Evolutionary conservation across 1,140 invertebrate species (phyloP).

Genomic region (Paraescarpia echinospica): DNA sequence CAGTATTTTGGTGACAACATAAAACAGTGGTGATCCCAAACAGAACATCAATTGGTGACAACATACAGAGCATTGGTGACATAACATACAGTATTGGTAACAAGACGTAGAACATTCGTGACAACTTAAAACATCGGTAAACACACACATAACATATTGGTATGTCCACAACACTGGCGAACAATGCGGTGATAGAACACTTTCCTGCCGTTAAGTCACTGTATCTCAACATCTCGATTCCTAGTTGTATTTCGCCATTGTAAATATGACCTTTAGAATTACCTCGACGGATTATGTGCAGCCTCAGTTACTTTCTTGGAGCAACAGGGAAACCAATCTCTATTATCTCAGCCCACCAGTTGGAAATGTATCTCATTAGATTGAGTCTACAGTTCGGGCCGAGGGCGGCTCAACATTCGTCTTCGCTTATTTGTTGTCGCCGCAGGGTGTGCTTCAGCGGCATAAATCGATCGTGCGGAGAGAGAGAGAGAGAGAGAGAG

Average conservation of each 20-base stretch:
- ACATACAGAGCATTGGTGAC: background rate
- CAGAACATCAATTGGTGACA: too few species aligned
- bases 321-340: background rate
- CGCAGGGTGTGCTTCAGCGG: background rate
- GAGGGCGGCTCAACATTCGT: background rate
- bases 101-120: too few species aligned
- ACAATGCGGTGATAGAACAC: background rate
- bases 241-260: background rate
- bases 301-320: background rate
- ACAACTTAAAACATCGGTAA: too few species aligned
- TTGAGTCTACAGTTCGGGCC: background rate
- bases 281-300: background rate
- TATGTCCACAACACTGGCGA: background rate
- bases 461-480: background rate
- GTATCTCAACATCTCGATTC: background rate
- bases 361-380: background rate
- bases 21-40: too few species aligned
- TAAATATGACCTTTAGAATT: background rate
- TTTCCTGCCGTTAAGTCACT: background rate
- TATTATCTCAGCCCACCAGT: background rate
- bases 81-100: background rate
- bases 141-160: too few species aligned
- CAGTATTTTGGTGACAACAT: too few species aligned
- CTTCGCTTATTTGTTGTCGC: background rate
- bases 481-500: slow-evolving; percentile 16